Evolutionary conservation across 1,140 invertebrate species (phyloP), one percentile per base, ranked within the genome.

Genomic region (Manduca sexta): DNA sequence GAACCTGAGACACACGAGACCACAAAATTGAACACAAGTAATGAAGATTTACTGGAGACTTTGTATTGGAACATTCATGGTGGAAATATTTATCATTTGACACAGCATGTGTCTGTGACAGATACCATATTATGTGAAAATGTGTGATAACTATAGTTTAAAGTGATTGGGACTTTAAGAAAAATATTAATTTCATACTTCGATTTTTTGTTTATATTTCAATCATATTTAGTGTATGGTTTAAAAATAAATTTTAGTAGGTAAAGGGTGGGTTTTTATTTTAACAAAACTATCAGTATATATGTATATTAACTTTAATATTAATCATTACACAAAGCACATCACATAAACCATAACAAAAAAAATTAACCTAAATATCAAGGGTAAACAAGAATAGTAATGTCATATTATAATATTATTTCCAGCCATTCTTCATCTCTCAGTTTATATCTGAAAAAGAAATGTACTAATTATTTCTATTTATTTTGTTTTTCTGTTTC

Each of bases 41-140:
- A 56, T 58, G 76, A 84, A 71, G 74, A 84, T 47, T 64, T 75
- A 45, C 45, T 85, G 69, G 88, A 88, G 64, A 72, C 72, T 52
- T 65, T 88, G 30, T 84, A 87, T 66, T 77, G 73, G 72, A 81
- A 85, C 61, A 86, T 82, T 45, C 87, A 88, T 58, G 86, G 88
- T 52, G 86, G 86, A 60, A 82, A 75, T 63, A 67, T 86, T 52
- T 87, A 77, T 71, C 82, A 88, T 63, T 84, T 76, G 44, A 50
- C 69, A 50, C 60, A 77, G 68, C n/a, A n/a, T 72, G 68, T 74
- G 65, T 65, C 53, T 64, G 64, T 72, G 63, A 66, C 50, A 39
- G 38, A 49, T 53, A 47, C 10, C 14, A 31, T 51, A n/a, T n/a
- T n/a, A 44, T 40, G 52, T 52, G 48, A 50, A 45, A 47, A 51